These are phyloP conservation scores for Temnothorax unifasciatus DNA, from an alignment of 2,888 invertebrate genomes.

Conservation along the genomic window DNA sequence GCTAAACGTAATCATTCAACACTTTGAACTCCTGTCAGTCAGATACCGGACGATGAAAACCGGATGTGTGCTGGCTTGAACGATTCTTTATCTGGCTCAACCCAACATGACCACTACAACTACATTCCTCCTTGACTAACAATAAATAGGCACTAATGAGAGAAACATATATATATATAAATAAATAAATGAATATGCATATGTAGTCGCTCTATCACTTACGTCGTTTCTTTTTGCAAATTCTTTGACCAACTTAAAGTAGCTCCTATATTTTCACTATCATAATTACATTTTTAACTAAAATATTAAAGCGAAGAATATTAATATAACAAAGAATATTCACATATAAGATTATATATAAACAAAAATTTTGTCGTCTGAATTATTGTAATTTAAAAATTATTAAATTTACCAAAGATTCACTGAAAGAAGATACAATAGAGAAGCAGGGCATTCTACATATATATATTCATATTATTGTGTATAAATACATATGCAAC, in stretches of 20 bases:
- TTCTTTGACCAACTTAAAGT: background rate
- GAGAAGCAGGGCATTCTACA: background rate
- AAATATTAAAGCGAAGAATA: slow-evolving; percentile 24
- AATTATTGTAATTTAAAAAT: background rate
- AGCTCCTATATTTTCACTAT: background rate
- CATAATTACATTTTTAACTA: slow-evolving; percentile 37
- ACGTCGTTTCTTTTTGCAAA: background rate
- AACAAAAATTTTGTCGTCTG: background rate
- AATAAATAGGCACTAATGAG: slow-evolving; percentile 84
- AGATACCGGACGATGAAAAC: slow-evolving; percentile 76
- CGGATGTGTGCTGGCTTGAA: slow-evolving; percentile 76
- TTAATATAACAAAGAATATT: slow-evolving; percentile 36
- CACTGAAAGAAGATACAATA: slow-evolving; percentile 7
- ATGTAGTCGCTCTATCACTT: slow-evolving; percentile 25
- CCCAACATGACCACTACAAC: slow-evolving; percentile 80
- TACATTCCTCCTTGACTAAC: slow-evolving; percentile 84
- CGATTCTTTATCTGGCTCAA: slow-evolving; percentile 80
- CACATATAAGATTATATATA: background rate
- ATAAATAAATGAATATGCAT: slow-evolving; percentile 51
- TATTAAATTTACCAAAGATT: slow-evolving; percentile 17
- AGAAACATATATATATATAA: slow-evolving; percentile 72
- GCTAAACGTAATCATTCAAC: slow-evolving; percentile 42
- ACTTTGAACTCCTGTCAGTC: slow-evolving; percentile 59
- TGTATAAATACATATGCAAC: slow-evolving; percentile 60
- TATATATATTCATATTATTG: slow-evolving; percentile 45